Base-by-base conservation (phyloP, 2,113 vertebrate genomes). In the Petaurus breviceps region DNA sequence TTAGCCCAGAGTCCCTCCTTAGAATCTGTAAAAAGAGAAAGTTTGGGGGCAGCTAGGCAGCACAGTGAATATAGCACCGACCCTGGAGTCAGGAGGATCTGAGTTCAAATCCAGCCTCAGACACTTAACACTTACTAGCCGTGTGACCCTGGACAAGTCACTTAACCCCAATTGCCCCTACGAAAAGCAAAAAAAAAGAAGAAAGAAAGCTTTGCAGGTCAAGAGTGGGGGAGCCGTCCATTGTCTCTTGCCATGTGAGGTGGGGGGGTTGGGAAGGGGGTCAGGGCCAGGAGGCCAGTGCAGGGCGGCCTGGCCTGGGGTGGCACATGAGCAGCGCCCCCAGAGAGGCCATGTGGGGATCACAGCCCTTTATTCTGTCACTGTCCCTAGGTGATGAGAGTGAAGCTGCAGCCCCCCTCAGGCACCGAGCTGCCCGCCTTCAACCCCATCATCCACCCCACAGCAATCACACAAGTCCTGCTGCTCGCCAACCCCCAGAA, bases 401-500 rank as follows among this genome's bases (percentile, higher is more conserved):
- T 99, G 96, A 99, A 99, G 98, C 98, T 99, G 54, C 99, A 99
- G 98, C 99, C 99, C 12, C 99, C 99, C 8, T 99, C 99, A 0
- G 99, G 99, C 95, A 99, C 99, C 0, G 99, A 99, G 97, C 98
- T 99, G 94, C 99, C 99, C 0, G 99, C 99, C 0, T 99, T 99
- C 97, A 99, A 99, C 97, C 99, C 99, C 95, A 98, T 99, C 5
- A 97, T 99, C 95, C 99, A 99, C 97, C 99, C 99, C 31, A 99
- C 99, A 8, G 99, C 99, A 57, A 99, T 99, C 98, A 99, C 99
- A 94, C 99, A 99, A 98, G 99, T 99, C 96, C 98, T 99, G 97
- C 99, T 99, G 93, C 98, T 99, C 1, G 99, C 99, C 90, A 99
- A 99, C 98, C 99, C 99, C 96, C 99, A 99, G 98, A 99, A 99